Percentiles rank a stretch among this genome's conserved stretches.
These are phyloP conservation scores for Coelopa pilipes DNA, from an alignment of 2,888 invertebrate species.

Conservation along the genomic window DNA sequence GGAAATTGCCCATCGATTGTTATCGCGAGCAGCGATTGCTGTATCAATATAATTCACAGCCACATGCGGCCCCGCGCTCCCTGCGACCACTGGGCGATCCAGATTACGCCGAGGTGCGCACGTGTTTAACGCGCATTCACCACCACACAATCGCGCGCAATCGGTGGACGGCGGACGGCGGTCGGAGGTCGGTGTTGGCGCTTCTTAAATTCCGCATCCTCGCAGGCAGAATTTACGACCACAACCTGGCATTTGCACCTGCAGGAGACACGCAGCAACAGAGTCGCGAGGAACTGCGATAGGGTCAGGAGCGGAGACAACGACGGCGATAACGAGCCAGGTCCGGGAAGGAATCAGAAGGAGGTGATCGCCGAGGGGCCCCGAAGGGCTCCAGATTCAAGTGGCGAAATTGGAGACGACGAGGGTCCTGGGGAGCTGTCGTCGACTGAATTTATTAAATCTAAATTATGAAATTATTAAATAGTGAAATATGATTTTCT, in stretches of 20 bases:
- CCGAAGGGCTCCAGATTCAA: not conserved
- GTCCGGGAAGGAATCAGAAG: too few species aligned
- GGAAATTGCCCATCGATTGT: slow-evolving; percentile 33
- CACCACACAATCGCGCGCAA: slow-evolving; percentile 15
- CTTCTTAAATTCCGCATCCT: slow-evolving; percentile 28
- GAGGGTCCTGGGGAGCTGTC: too few species aligned
- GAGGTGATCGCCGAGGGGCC: too few species aligned
- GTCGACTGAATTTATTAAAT: too few species aligned
- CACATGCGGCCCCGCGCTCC: slow-evolving; percentile 23
- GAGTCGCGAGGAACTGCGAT: not conserved
- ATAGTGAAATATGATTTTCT: too few species aligned
- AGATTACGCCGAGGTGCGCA: slow-evolving; percentile 3
- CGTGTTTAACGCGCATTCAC: slow-evolving; percentile 33
- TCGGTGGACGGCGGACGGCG: too few species aligned
- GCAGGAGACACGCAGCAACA: slow-evolving; percentile 14
- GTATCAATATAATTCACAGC: slow-evolving; percentile 31
- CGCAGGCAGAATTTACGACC: slow-evolving; percentile 19
- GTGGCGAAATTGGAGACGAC: not conserved
- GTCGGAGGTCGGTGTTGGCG: slow-evolving; percentile 22
- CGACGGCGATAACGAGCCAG: not conserved
- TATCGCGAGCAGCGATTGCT: slow-evolving; percentile 32
- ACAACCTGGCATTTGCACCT: slow-evolving; percentile 34
- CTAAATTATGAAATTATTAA: too few species aligned
- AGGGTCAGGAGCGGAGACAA: not conserved
- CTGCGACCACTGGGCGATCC: slow-evolving; percentile 5